phyloP scores from a whole-genome alignment of 1,140 invertebrate species.

The Aricia agestis region DNA sequence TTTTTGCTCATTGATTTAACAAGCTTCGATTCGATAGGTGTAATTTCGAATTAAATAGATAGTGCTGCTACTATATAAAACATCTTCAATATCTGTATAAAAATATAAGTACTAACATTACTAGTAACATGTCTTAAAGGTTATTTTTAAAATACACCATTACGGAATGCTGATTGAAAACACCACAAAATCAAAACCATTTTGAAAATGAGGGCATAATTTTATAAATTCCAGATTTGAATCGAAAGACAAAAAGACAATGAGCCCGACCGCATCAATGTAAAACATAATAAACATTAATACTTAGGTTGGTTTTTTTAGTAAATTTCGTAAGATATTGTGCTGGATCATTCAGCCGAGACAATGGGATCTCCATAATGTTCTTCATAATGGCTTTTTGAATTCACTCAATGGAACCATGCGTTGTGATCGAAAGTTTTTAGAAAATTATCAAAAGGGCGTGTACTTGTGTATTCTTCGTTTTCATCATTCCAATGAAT shows the following conservation, averaged over 20 bases:
- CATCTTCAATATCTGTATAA: not conserved
- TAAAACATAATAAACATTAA: constrained; percentile 63
- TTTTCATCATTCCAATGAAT: not conserved
- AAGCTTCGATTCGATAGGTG: not conserved
- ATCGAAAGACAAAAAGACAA: constrained; percentile 60
- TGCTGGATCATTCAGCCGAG: constrained; percentile 62
- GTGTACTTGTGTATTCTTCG: constrained; percentile 19
- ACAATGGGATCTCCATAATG: constrained; percentile 69
- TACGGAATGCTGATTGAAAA: not conserved
- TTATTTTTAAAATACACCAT: not conserved
- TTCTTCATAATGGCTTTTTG: constrained; percentile 67
- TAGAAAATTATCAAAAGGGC: constrained; percentile 26
- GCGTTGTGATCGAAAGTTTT: constrained; percentile 61
- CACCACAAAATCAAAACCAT: not conserved
- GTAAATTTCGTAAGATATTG: constrained; percentile 71
- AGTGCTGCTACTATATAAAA: not conserved
- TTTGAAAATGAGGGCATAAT: constrained; percentile 2
- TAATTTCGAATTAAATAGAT: not conserved
- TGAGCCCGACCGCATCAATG: constrained; percentile 56
- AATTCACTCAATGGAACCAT: constrained; percentile 64
- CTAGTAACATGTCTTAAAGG: not conserved
- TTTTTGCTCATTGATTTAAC: not conserved
- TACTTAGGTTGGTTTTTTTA: constrained; percentile 58
- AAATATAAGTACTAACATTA: not conserved
- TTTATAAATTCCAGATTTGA: constrained; percentile 8